Base-by-base conservation (phyloP, 2,113 vertebrate species). In the Nettapus auritus region DNA sequence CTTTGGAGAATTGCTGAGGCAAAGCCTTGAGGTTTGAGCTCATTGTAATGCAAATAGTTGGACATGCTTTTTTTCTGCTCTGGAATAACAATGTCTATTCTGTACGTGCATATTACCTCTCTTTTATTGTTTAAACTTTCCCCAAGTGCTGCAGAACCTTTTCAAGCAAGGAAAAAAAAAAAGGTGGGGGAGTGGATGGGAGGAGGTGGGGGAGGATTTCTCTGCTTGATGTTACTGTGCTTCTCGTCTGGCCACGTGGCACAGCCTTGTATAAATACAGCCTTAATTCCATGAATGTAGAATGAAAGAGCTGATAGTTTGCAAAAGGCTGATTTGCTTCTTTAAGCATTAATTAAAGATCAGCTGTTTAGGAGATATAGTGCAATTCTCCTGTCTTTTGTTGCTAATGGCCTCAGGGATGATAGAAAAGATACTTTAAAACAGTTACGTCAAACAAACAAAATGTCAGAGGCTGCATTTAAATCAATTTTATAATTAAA, bases 381-480 rank as follows among this genome's bases (percentile, higher is more conserved):
- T 2, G 1, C 50, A 55, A 52, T 31, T 79, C 29, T 63, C 34
- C 34, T 48, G 18, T 22, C 59, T 63, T 77, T 14, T 40, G 19
- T 56, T 42, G 21, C 16, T 88, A 20, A 56, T 21, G 63, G 11
- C 15, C 10, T 76, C 42, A 59, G 46, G 81, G 70, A 67, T 57
- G 2, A 13, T 59, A 52, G 28, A 48, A 46, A 42, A 78, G 36
- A 16, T 19, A 31, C 7, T 52, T 71, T 3, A 44, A 21, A 40
- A 25, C 15, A 5, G 40, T 34, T 66, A 38, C 0, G 7, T 14
- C 38, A 36, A n/a, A n/a, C n/a, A n/a, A n/a, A 14, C 50, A 17
- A 6, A 15, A 4, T 33, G 33, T 42, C 16, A 66, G 31, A 76
- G 13, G 23, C 14, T 64, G 34, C 5, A 33, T 68, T 48, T 59